phyloP scores from a whole-genome alignment of 2,888 invertebrate genomes.

The Drosophila flavopinicola region DNA sequence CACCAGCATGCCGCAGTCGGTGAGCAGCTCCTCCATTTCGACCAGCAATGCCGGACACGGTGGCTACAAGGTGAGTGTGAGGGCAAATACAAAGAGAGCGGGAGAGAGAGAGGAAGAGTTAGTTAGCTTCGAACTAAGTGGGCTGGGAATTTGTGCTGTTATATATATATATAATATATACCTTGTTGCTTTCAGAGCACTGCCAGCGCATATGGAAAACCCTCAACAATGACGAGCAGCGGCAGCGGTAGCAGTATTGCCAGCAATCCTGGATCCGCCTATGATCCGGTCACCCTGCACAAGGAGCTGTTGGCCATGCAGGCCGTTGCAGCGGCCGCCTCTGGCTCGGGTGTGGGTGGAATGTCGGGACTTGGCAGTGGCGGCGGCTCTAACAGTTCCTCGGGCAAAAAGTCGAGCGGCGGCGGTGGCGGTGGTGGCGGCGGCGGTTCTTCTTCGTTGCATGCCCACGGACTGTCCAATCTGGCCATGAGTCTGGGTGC shows the following conservation, averaged over 20 bases:
- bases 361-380: conserved; percentile 41
- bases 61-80: conserved; percentile 79
- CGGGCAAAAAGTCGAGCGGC: conserved; percentile 58
- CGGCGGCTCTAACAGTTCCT: conserved; percentile 60
- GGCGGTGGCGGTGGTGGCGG: conserved; percentile 30
- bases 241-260: conserved; percentile 72
- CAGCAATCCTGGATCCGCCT: conserved; percentile 82
- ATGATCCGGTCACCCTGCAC: conserved; percentile 84
- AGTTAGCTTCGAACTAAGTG: too few relatives aligned
- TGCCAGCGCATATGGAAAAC: conserved; percentile 82
- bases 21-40: conserved; percentile 68
- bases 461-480: conserved; percentile 59
- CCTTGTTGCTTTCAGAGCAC: conserved; percentile 65
- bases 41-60: conserved; percentile 65
- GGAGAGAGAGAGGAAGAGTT: too few relatives aligned
- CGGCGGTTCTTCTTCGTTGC: conserved; percentile 48
- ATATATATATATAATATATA: too few relatives aligned
- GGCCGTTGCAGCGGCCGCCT: conserved; percentile 83
- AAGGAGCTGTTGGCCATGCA: conserved; percentile 85
- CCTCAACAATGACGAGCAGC: conserved; percentile 78
- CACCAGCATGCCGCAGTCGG: conserved; percentile 81
- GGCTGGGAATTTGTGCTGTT: too few relatives aligned
- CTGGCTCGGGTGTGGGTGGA: conserved; percentile 62
- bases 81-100: too few relatives aligned
- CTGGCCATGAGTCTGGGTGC: conserved; percentile 56